Evolutionary conservation across 2,888 invertebrate genomes (phyloP).

Genomic region (Argyresthia albistria): DNA sequence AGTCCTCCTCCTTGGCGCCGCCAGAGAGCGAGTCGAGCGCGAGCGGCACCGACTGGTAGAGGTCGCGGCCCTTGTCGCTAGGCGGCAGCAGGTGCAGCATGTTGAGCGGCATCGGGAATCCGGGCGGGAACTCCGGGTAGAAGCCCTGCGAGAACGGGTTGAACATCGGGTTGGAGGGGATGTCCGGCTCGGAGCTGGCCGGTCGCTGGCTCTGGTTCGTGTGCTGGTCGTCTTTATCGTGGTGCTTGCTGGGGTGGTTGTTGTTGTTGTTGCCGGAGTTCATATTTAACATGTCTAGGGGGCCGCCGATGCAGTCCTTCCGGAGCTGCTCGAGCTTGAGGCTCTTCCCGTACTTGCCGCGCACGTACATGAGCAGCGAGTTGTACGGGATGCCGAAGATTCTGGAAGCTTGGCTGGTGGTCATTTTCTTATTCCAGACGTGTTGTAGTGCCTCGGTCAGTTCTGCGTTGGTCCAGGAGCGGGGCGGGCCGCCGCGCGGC

Average conservation of each 20-base stretch:
- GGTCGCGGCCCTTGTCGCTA: slow-evolving; percentile 80
- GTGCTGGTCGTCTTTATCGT: slow-evolving; percentile 69
- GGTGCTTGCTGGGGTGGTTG: slow-evolving; percentile 68
- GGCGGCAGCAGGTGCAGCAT: slow-evolving; percentile 89
- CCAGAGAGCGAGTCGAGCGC: slow-evolving; percentile 70
- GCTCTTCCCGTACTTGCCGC: slow-evolving; percentile 94
- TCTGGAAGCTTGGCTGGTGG: slow-evolving; percentile 91
- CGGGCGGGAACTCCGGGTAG: slow-evolving; percentile 86
- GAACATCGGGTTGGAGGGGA: slow-evolving; percentile 78
- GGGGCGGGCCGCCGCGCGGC: slow-evolving; percentile 90
- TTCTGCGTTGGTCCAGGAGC: slow-evolving; percentile 94
- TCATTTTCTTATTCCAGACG: slow-evolving; percentile 97
- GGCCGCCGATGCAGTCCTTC: slow-evolving; percentile 90
- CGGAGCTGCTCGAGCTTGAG: slow-evolving; percentile 89
- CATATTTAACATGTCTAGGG: slow-evolving; percentile 79
- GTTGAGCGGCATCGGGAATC: slow-evolving; percentile 87
- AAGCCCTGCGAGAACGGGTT: slow-evolving; percentile 86
- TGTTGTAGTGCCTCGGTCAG: slow-evolving; percentile 91
- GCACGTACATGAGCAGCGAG: slow-evolving; percentile 91
- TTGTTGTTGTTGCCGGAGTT: slow-evolving; percentile 75
- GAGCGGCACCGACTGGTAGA: slow-evolving; percentile 70
- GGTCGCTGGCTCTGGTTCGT: slow-evolving; percentile 68
- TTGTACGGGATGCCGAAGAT: slow-evolving; percentile 96
- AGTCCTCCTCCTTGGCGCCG: slow-evolving; percentile 73
- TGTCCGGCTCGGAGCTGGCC: slow-evolving; percentile 77